Percentiles rank a stretch among this genome's conserved stretches.
phyloP scores from a whole-genome alignment of 2,113 vertebrate species.

The Saguinus midas region DNA sequence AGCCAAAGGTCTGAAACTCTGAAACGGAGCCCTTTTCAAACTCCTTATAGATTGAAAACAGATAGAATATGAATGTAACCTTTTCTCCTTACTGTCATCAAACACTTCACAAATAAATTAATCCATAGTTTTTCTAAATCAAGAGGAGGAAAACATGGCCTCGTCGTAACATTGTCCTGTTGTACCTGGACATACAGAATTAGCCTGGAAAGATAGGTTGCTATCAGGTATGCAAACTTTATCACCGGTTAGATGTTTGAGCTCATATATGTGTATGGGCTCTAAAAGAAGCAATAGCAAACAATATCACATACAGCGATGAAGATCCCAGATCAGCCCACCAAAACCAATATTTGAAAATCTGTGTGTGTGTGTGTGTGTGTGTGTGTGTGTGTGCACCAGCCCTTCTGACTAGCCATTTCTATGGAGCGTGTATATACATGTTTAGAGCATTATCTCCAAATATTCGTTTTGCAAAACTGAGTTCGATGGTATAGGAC shows the following conservation, averaged over 20 bases:
- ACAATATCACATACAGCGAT: not conserved
- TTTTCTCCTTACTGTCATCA: constrained; percentile 5
- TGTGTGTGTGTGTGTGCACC: accelerated
- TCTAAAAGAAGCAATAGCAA: not conserved
- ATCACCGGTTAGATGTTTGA: not conserved
- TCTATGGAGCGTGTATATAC: not conserved
- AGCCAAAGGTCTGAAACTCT: not conserved
- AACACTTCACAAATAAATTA: not conserved
- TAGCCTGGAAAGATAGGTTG: not conserved
- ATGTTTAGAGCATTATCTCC: not conserved
- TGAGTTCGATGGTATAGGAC: not conserved
- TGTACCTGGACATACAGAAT: not conserved
- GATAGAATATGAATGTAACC: not conserved
- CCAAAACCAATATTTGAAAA: not conserved
- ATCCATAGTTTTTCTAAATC: not conserved
- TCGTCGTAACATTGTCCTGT: not conserved
- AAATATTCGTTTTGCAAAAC: not conserved
- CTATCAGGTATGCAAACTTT: not conserved
- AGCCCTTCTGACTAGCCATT: not conserved
- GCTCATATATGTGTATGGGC: not conserved
- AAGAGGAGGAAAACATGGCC: not conserved
- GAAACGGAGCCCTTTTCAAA: not conserved
- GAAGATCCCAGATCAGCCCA: not conserved
- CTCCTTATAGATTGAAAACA: not conserved
- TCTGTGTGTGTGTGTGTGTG: not conserved